These are phyloP conservation scores for Cirrhinus molitorella DNA, from an alignment of 2,797 vertebrate genomes.

Conservation along the genomic window DNA sequence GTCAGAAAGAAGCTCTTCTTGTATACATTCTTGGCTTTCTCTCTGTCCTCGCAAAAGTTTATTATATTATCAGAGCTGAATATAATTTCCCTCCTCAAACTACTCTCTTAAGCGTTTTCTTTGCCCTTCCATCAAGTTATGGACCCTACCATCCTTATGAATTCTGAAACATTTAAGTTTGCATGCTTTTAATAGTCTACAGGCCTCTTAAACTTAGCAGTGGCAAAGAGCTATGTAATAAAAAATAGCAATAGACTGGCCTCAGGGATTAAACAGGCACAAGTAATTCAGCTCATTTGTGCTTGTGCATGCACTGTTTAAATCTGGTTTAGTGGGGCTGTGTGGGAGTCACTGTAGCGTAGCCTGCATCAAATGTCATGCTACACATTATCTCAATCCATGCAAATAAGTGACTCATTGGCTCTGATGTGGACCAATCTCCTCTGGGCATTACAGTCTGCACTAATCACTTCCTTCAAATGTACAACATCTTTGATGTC, in stretches of 20 bases:
- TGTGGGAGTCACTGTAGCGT: neutral
- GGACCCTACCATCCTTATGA: neutral
- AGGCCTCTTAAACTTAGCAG: neutral
- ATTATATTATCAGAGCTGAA: neutral
- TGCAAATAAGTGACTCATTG: conserved; percentile 33
- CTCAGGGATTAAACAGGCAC: conserved; percentile 10
- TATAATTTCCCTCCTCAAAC: neutral
- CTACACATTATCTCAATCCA: conserved; percentile 27
- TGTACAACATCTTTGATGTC: neutral
- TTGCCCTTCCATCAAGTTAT: neutral
- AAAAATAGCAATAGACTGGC: neutral
- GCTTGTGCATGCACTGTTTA: neutral
- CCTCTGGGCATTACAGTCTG: conserved; percentile 1
- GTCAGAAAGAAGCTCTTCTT: neutral
- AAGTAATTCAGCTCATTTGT: conserved; percentile 26
- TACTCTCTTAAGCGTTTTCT: neutral
- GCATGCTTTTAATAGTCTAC: conserved; percentile 1
- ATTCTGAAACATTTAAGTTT: neutral
- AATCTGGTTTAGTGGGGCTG: conserved; percentile 23
- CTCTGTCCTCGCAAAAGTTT: neutral
- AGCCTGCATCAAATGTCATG: conserved; percentile 47
- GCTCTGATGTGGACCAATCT: conserved; percentile 7
- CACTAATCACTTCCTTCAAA: conserved; percentile 1
- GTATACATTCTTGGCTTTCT: neutral
- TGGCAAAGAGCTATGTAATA: neutral